Conservation (phyloP, 2,113 vertebrate species). For the Girardinichthys multiradiatus region DNA sequence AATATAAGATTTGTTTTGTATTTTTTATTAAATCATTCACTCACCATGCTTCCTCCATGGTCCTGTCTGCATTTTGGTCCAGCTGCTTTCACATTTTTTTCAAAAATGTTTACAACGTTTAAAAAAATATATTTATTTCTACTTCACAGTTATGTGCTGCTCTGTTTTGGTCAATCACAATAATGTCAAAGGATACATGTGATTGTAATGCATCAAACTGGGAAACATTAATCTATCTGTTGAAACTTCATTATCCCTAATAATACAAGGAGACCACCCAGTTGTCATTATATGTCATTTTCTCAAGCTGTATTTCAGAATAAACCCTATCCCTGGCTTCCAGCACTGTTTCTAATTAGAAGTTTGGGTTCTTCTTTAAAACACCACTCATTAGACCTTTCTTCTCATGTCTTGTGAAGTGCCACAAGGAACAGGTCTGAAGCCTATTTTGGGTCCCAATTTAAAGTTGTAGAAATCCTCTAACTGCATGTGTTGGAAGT, state of each 20-base stretch:
- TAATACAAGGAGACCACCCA: not conserved
- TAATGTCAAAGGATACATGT: too few relatives aligned
- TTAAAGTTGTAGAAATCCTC: constrained; percentile 26
- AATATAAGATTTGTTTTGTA: too few relatives aligned
- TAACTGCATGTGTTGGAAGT: constrained; percentile 9
- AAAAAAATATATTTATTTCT: too few relatives aligned
- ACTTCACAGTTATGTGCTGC: too few relatives aligned
- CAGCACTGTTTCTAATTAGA: constrained; percentile 18
- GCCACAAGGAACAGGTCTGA: constrained; percentile 20
- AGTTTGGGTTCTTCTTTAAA: constrained; percentile 24
- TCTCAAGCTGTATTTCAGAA: constrained; percentile 1
- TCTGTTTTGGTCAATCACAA: too few relatives aligned
- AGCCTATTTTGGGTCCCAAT: constrained; percentile 42
- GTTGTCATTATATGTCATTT: not conserved
- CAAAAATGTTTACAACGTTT: too few relatives aligned
- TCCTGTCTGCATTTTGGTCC: too few relatives aligned
- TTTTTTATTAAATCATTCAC: too few relatives aligned
- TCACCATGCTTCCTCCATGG: too few relatives aligned
- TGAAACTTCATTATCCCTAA: not conserved
- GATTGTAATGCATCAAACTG: too few relatives aligned
- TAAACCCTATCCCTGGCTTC: not conserved
- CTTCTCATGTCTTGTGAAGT: constrained; percentile 23
- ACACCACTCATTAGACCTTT: constrained; percentile 42
- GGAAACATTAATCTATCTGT: too few relatives aligned
- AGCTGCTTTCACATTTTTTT: too few relatives aligned